Conservation (phyloP, 2,888 invertebrate genomes). For the Elegia similella region DNA sequence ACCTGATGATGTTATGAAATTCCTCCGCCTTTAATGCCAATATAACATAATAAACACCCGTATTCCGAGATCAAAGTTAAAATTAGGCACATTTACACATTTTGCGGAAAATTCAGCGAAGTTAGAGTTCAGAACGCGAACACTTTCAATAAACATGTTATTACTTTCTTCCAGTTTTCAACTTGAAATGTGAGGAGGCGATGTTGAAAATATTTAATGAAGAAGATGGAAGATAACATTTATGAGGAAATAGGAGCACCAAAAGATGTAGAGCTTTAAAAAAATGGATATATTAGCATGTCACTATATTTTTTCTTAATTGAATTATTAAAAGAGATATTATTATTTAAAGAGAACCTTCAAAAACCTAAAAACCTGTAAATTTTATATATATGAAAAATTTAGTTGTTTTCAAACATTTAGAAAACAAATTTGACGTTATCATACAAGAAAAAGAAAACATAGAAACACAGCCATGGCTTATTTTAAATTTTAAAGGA, state of each 20-base stretch:
- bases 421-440: too few species aligned
- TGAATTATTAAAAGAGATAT: too few species aligned
- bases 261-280: not conserved
- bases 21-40: not conserved
- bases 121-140: not conserved
- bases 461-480: too few species aligned
- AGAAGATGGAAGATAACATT: not conserved
- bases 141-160: slow-evolving; percentile 4
- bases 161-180: not conserved
- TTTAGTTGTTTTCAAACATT: too few species aligned
- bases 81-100: not conserved
- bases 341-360: too few species aligned
- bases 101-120: slow-evolving; percentile 2
- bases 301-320: too few species aligned
- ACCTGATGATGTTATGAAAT: too few species aligned
- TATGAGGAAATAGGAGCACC: not conserved
- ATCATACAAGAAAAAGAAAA: too few species aligned
- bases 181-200: not conserved
- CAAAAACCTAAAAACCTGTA: too few species aligned
- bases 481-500: too few species aligned
- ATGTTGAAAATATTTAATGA: not conserved
- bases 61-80: not conserved
- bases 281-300: too few species aligned
- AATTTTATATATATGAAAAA: too few species aligned
- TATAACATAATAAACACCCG: not conserved